Base-by-base conservation (phyloP, 2,797 vertebrate genomes). In the Ctenopoma kingsleyae region DNA sequence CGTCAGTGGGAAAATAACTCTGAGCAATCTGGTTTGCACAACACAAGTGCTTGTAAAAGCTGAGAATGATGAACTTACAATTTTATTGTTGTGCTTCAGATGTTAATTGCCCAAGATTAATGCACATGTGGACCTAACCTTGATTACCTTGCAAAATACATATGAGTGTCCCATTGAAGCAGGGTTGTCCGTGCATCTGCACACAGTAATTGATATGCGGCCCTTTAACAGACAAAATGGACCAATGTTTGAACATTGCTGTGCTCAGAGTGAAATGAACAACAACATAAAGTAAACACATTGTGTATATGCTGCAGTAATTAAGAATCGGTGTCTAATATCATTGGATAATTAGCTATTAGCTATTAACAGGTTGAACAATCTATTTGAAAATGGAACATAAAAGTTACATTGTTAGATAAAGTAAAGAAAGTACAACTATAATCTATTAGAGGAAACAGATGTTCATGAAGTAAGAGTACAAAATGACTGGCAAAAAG, bases 61-160 rank as follows among this genome's bases (percentile, higher is more conserved):
- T 36, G 12, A 36, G 3, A 11, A 12, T 12, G 11, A 36, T 3
- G 11, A 58, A 50, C 7, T 2, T 16, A 38, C 0, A 10, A 22
- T 40, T 59, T 47, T 38, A 27, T 52, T 54, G 35, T 23, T 3
- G n/a, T 55, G 41, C 16, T 48, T 48, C 66, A 64, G 43, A 49
- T 49, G 32, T 40, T 50, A 30, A 36, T 46, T 41, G 46, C 16
- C 54, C 23, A 9, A 20, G 54, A 50, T 48, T 60, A 25, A 51
- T 15, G 27, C 20, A 38, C 57, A 47, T 8, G 23, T 23, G 30
- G 46, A 46, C n/a, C 3, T 6, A 4, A 27, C 40, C 25, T 40
- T 15, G 32, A 10, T 32, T 32, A 9, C 30, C 27, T 38, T 38
- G 12, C 10, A 23, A 30, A 30, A 36, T 36, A 19, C 32, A 15